phyloP scores from a whole-genome alignment of 1,140 invertebrate genomes.

The Centruroides sculpturatus region DNA sequence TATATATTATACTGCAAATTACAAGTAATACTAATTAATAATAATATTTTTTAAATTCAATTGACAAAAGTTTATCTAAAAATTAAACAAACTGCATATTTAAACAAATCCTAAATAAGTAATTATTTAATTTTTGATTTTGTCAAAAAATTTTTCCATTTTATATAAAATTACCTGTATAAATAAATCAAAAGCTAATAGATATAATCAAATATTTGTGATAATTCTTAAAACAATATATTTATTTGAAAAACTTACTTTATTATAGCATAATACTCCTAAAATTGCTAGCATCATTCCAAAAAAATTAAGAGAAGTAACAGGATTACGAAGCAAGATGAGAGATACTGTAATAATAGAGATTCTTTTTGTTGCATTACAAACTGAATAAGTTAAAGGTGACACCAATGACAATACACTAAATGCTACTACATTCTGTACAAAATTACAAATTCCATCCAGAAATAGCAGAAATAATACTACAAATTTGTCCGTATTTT shows the following conservation, averaged over 20 bases:
- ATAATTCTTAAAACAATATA: neutral
- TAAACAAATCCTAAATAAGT: too few species aligned
- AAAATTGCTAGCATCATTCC: slow-evolving; percentile 83
- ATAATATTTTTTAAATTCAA: too few species aligned
- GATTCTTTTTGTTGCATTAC: slow-evolving; percentile 88
- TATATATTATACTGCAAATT: too few species aligned
- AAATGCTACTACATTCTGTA: slow-evolving; percentile 91
- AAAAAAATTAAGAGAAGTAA: slow-evolving; percentile 67
- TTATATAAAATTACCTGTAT: too few species aligned
- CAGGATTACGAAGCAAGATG: slow-evolving; percentile 78
- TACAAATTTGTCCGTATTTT: slow-evolving; percentile 19
- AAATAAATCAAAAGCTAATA: too few species aligned
- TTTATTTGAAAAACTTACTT: slow-evolving; percentile 32
- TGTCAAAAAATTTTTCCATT: too few species aligned
- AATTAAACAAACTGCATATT: too few species aligned
- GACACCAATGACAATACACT: slow-evolving; percentile 71
- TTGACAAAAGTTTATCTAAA: too few species aligned
- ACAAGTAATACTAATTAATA: too few species aligned
- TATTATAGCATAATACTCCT: slow-evolving; percentile 81
- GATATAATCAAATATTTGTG: too few species aligned
- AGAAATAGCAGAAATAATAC: slow-evolving; percentile 44
- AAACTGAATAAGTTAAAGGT: slow-evolving; percentile 86
- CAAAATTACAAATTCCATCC: slow-evolving; percentile 80
- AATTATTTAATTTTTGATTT: too few species aligned
- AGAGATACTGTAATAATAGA: slow-evolving; percentile 82